Evolutionary conservation across 2,888 invertebrate species (phyloP).

Genomic region (Ligdia adustata): DNA sequence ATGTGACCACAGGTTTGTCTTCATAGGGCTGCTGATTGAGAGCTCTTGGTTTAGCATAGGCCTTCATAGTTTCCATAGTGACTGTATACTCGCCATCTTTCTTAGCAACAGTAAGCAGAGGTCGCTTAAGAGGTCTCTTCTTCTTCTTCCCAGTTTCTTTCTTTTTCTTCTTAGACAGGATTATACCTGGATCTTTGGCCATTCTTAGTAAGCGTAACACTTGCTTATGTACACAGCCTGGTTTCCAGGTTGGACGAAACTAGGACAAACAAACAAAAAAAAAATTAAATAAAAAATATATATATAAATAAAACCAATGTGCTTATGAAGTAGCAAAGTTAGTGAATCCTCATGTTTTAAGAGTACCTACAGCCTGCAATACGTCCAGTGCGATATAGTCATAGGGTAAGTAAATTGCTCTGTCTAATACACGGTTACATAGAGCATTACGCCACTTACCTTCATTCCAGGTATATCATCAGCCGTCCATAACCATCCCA

Average conservation of each 20-base stretch:
- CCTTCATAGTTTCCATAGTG: constrained; percentile 76
- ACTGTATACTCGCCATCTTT: constrained; percentile 72
- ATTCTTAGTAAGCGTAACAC: constrained; percentile 65
- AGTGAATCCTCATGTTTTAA: no score
- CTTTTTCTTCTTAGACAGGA: constrained; percentile 62
- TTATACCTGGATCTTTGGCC: constrained; percentile 64
- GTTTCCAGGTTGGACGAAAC: constrained; percentile 74
- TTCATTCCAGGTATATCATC: constrained; percentile 69
- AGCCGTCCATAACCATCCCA: constrained; percentile 81
- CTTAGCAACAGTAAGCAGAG: constrained; percentile 68
- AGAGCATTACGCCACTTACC: constrained; percentile 55
- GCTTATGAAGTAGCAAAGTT: no score
- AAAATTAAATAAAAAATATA: constrained; percentile 11
- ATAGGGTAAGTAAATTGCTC: no score
- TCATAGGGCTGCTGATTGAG: constrained; percentile 73
- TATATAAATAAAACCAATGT: background rate
- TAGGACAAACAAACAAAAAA: constrained; percentile 55
- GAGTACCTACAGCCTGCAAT: no score
- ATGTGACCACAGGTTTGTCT: constrained; percentile 67
- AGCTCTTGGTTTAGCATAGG: constrained; percentile 58
- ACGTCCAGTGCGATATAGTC: no score
- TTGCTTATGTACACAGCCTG: constrained; percentile 72
- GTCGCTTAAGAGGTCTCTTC: constrained; percentile 65
- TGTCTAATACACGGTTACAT: no score
- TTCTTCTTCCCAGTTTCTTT: constrained; percentile 51